Percentiles rank a stretch among this genome's conserved stretches.
These are phyloP conservation scores for Strix uralensis DNA, from an alignment of 2,113 vertebrate species.

Conservation along the genomic window DNA sequence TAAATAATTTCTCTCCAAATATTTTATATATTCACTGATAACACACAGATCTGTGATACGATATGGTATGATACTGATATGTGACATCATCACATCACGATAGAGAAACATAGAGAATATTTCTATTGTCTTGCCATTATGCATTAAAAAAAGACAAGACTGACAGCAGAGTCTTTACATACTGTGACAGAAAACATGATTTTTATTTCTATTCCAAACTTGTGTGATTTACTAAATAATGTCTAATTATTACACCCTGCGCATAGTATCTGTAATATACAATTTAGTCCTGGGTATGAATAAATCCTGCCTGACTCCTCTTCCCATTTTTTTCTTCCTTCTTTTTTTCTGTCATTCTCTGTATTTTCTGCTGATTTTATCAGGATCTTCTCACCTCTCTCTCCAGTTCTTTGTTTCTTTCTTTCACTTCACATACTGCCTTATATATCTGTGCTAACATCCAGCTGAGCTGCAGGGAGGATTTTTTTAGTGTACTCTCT, in stretches of 20 bases:
- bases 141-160: neutral
- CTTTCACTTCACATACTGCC: neutral
- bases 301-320: neutral
- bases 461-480: neutral
- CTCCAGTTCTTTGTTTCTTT: neutral
- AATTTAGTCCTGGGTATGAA: neutral
- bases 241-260: neutral
- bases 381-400: neutral
- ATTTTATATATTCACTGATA: neutral
- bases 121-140: neutral
- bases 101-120: neutral
- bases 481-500: neutral
- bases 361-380: neutral
- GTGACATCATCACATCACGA: neutral
- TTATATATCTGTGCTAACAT: neutral
- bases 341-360: neutral
- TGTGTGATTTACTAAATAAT: neutral
- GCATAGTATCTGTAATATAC: neutral
- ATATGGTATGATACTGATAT: neutral
- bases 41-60: neutral
- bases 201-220: neutral
- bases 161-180: neutral
- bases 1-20: neutral
- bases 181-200: neutral
- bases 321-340: neutral